These are phyloP conservation scores for Apteryx mantelli DNA, from an alignment of 2,113 vertebrate species.

Conservation along the genomic window DNA sequence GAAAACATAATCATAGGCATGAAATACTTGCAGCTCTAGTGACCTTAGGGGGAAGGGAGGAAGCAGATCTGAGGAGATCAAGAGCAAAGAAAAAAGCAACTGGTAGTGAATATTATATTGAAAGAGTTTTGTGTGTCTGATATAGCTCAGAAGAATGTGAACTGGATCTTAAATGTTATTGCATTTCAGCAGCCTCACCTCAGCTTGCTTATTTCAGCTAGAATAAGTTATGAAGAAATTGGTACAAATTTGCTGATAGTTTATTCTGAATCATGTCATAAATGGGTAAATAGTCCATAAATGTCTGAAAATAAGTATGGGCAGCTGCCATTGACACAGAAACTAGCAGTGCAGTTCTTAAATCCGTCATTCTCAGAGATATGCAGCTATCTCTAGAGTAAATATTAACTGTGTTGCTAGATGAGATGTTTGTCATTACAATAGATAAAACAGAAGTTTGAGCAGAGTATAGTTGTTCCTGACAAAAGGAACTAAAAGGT, in stretches of 20 bases:
- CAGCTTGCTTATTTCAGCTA: neutral
- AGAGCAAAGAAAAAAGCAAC: neutral
- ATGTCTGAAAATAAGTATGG: neutral
- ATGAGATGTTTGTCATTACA: neutral
- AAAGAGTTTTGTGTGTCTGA: neutral
- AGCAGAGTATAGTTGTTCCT: neutral
- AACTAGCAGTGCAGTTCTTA: neutral
- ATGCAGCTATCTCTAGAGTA: neutral
- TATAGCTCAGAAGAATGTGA: neutral
- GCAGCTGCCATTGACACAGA: neutral
- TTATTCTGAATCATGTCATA: neutral
- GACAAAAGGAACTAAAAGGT: slow-evolving; percentile 2
- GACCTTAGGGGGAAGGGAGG: neutral
- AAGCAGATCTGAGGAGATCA: neutral
- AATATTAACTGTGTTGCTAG: neutral
- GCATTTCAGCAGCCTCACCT: neutral
- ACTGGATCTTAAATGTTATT: neutral
- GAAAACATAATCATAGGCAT: neutral
- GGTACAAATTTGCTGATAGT: neutral
- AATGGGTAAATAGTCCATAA: neutral
- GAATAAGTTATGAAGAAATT: neutral
- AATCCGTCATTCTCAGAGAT: neutral
- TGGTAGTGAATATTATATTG: neutral
- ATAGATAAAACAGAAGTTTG: neutral
- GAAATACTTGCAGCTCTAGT: neutral